phyloP scores from a whole-genome alignment of 2,113 vertebrate genomes.

The Verasper variegatus region DNA sequence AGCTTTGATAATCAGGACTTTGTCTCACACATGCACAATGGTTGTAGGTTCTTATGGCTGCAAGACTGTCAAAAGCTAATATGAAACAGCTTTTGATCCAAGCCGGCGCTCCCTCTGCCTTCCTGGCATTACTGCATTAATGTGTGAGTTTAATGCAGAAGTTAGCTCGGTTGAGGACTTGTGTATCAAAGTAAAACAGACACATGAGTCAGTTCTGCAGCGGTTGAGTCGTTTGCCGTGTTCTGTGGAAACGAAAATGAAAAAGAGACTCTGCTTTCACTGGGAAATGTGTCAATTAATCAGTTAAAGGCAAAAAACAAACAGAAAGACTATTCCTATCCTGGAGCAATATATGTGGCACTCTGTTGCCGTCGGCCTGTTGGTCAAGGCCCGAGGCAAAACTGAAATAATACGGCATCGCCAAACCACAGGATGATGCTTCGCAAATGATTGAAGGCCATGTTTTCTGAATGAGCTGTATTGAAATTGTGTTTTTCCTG shows the following conservation, averaged over 20 bases:
- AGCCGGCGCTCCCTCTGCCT: not conserved
- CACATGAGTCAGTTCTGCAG: not conserved
- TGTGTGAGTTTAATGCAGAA: conserved; percentile 16
- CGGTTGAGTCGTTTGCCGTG: not conserved
- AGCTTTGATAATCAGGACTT: conserved; percentile 6
- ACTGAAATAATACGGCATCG: not conserved
- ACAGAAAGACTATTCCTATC: not conserved
- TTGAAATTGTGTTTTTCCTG: too few relatives aligned
- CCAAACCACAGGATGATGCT: not conserved
- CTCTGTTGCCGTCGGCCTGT: not conserved
- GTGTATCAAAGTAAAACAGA: conserved; percentile 19
- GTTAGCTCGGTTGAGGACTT: conserved; percentile 4
- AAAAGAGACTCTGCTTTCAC: too few relatives aligned
- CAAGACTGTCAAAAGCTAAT: conserved; percentile 7
- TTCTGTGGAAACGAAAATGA: not conserved
- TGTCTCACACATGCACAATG: not conserved
- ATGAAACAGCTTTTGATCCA: conserved; percentile 44
- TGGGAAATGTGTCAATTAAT: not conserved
- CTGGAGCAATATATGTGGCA: not conserved
- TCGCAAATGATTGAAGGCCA: not conserved
- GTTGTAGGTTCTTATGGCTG: not conserved
- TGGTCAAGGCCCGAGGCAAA: not conserved
- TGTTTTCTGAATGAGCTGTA: not conserved
- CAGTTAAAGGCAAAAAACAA: not conserved
- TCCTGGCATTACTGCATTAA: conserved; percentile 29